Evolutionary conservation across 2,797 vertebrate species (phyloP).

Genomic region (Alfaro cultratus): DNA sequence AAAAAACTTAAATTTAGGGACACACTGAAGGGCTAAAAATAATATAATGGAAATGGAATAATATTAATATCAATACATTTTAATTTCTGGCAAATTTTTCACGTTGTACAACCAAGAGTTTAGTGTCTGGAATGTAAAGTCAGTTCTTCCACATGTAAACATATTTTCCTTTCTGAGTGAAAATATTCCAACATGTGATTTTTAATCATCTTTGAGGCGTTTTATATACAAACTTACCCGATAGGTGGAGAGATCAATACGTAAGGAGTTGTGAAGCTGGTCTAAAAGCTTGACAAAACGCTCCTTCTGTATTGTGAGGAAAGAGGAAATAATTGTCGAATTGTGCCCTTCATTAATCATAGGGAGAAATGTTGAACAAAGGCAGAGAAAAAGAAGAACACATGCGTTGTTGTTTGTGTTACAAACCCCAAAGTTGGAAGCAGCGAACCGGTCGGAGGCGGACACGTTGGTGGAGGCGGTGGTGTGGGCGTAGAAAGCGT

Average conservation of each 20-base stretch:
- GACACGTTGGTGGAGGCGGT: constrained; percentile 97
- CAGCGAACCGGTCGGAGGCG: constrained; percentile 94
- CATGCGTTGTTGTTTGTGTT: neutral
- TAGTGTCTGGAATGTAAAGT: neutral
- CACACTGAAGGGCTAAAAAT: too few species aligned
- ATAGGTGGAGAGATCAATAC: constrained; percentile 97
- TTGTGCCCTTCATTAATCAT: neutral
- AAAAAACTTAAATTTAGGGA: neutral
- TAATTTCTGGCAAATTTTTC: too few species aligned
- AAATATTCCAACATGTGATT: neutral
- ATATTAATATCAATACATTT: neutral
- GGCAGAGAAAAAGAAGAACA: neutral
- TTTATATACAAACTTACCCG: constrained; percentile 79
- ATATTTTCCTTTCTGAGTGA: neutral
- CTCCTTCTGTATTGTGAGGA: constrained; percentile 88
- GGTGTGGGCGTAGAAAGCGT: constrained; percentile 98
- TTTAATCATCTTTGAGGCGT: neutral
- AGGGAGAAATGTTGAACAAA: neutral
- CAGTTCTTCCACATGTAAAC: neutral
- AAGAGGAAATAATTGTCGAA: neutral
- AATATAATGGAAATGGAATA: too few species aligned
- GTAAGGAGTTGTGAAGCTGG: constrained; percentile 96
- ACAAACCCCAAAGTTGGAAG: constrained; percentile 97
- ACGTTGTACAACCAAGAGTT: neutral
- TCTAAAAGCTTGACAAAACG: constrained; percentile 97